These are phyloP conservation scores for Macropodus opercularis DNA, from an alignment of 2,797 vertebrate genomes.

Conservation along the genomic window DNA sequence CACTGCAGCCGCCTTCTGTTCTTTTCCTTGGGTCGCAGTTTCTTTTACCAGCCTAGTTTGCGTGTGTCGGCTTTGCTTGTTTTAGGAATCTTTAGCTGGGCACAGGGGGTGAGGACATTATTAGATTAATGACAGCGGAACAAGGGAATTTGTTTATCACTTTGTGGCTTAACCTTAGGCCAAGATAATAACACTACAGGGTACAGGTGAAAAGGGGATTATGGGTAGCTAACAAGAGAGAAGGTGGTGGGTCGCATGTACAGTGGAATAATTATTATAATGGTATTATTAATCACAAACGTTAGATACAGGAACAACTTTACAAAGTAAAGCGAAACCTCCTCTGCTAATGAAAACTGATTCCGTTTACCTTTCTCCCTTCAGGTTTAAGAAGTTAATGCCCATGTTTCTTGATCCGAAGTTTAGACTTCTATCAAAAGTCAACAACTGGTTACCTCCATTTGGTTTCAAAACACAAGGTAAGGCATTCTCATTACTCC, in stretches of 20 bases:
- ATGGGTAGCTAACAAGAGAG: conserved; percentile 2
- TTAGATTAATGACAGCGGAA: conserved; percentile 51
- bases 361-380: conserved; percentile 3
- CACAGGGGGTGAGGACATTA: conserved; percentile 13
- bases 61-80: conserved; percentile 22
- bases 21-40: conserved; percentile 8
- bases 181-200: conserved; percentile 2
- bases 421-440: conserved; percentile 89
- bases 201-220: background rate
- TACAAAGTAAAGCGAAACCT: background rate
- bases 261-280: conserved; percentile 1
- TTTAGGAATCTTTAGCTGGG: conserved; percentile 10
- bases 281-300: background rate
- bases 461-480: conserved; percentile 98
- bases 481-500: conserved; percentile 68
- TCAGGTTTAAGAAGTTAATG: conserved; percentile 89
- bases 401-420: conserved; percentile 96
- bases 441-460: conserved; percentile 90
- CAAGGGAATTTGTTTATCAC: conserved; percentile 19
- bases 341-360: conserved; percentile 6
- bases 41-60: conserved; percentile 16
- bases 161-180: conserved; percentile 35
- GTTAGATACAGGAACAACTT: background rate
- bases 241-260: background rate
- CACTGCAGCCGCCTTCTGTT: conserved; percentile 25